Evolutionary conservation across 2,797 vertebrate species (phyloP).

Genomic region (Salarias fasciatus): DNA sequence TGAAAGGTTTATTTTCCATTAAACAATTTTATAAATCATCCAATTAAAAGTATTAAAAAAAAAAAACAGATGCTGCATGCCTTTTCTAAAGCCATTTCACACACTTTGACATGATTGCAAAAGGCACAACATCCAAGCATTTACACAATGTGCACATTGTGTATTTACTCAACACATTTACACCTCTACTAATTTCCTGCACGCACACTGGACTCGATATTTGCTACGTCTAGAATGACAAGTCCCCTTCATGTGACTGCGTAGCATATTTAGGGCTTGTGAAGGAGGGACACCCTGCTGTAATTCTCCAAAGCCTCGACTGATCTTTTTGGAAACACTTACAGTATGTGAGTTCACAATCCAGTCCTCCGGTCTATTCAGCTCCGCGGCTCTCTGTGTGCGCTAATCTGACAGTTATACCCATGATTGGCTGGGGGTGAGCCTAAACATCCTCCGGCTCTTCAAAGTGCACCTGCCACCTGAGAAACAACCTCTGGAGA

Average conservation of each 20-base stretch:
- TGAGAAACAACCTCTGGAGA: slow-evolving; percentile 38
- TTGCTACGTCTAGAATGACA: too few relatives aligned
- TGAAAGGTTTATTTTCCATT: background rate
- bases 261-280: background rate
- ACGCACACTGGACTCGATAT: too few relatives aligned
- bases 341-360: slow-evolving; percentile 2
- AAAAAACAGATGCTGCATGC: too few relatives aligned
- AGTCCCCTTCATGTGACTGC: too few relatives aligned
- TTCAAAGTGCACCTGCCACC: slow-evolving; percentile 47
- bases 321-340: slow-evolving; percentile 39
- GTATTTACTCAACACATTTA: too few relatives aligned
- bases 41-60: background rate
- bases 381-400: slow-evolving; percentile 5
- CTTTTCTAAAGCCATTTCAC: too few relatives aligned
- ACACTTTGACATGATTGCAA: too few relatives aligned
- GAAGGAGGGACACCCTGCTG: slow-evolving; percentile 13
- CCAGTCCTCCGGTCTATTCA: slow-evolving; percentile 16
- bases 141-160: too few relatives aligned
- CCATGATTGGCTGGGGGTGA: slow-evolving; percentile 28
- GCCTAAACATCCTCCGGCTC: slow-evolving; percentile 30
- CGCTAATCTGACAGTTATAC: slow-evolving; percentile 51
- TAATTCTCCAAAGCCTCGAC: slow-evolving; percentile 38
- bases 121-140: too few relatives aligned
- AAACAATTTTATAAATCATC: background rate
- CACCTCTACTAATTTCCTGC: too few relatives aligned